Evolutionary conservation across 1,140 invertebrate genomes (phyloP), one percentile per base, ranked within the genome.

Genomic region (Zaprionus nigranus): DNA sequence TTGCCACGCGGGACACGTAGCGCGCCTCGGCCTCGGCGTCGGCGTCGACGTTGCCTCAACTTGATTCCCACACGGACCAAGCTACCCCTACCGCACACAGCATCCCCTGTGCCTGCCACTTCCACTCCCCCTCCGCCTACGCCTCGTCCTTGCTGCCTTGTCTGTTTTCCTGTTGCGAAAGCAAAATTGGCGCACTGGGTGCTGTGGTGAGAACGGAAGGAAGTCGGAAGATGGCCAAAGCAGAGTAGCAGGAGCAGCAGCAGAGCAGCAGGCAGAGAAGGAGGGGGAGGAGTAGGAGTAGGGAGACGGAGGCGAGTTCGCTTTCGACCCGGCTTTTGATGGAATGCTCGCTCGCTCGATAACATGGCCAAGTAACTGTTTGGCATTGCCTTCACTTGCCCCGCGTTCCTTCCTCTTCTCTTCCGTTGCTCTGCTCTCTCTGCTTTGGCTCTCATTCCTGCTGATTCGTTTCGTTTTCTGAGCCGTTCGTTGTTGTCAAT

Each of bases 1-100:
- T 90, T 90, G 85, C 85, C 85, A 90, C 85, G 85, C 82, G 85
- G 85, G 86, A 90, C 85, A 90, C 86, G 85, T 90, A 90, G 85
- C 67, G 68, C 74, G 65, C 34, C 69, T 53, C 54, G 53, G 66
- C 76, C 77, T 69, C 58, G 51, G 72, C 63, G 71, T 69, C 58
- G 51, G 72, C 63, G 71, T 79, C 73, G 56, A 40, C 38, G 15
- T 20, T 46, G 81, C 81, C 84, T 74, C 79, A 82, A 74, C 62
- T 76, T 71, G 74, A 83, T 88, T 79, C 83, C 83, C 83, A 72
- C 81, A 79, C 72, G 78, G 71, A 60, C 68, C 34, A 70, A 20
- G 24, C 58, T 17, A 51, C 56, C 20, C 65, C 63, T 26, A 20
- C 24, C 28, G 5, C 53, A 26, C 53, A 26, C 13, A 38, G 34